Evolutionary conservation across 2,888 invertebrate species (phyloP).

Genomic region (Cephus spinipes): DNA sequence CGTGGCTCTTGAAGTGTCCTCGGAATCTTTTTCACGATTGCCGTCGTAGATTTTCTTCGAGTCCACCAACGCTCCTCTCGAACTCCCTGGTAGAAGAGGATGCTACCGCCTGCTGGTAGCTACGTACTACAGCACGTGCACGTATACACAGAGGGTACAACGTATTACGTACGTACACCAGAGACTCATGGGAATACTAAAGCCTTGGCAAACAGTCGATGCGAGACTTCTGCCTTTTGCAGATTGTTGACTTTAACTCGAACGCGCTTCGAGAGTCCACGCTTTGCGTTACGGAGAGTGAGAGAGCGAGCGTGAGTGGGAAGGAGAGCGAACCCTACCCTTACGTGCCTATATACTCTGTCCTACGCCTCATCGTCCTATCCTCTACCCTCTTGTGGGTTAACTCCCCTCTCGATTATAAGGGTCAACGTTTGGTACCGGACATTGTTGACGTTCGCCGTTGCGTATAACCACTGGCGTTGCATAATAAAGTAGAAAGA

Average conservation of each 20-base stretch:
- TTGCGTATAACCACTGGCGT: background rate
- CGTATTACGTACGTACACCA: background rate
- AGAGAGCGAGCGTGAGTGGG: background rate
- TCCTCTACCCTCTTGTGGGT: background rate
- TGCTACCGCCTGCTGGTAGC: background rate
- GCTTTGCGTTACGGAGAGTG: background rate
- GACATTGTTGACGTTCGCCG: background rate
- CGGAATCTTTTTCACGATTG: background rate
- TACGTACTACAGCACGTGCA: background rate
- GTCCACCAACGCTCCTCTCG: background rate
- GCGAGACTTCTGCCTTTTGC: conserved; percentile 29
- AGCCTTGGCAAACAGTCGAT: conserved; percentile 39
- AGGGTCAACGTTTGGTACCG: background rate
- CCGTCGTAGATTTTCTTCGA: background rate
- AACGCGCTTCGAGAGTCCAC: background rate
- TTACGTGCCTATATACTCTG: background rate
- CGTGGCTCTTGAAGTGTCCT: background rate
- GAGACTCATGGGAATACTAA: conserved; percentile 26
- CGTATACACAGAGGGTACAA: background rate
- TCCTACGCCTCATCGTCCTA: background rate
- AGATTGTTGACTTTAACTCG: conserved; percentile 36
- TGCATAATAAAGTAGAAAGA: background rate
- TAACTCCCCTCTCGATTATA: background rate
- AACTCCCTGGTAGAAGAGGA: background rate
- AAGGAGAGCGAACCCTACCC: background rate